Percentiles rank a stretch among this genome's conserved stretches.
Evolutionary conservation across 1,140 invertebrate genomes (phyloP).

Genomic region (Apis dorsata): DNA sequence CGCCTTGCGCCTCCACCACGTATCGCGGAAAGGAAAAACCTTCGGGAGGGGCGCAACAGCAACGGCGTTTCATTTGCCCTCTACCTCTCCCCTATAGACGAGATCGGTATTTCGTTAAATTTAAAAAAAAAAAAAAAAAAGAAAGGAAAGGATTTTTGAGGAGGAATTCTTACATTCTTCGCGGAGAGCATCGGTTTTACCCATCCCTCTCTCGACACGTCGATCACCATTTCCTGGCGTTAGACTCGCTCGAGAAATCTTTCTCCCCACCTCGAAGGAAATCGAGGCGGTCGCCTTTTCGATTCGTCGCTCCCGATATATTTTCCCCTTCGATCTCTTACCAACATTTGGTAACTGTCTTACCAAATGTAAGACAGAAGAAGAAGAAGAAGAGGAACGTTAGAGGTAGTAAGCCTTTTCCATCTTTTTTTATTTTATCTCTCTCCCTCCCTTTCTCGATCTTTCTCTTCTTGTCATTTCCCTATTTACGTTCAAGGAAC

Average conservation of each 20-base stretch:
- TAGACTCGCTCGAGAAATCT: constrained; percentile 34
- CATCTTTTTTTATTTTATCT: not conserved
- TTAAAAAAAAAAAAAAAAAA: not conserved
- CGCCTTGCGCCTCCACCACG: not conserved
- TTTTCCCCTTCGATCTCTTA: constrained; percentile 34
- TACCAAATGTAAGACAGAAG: not conserved
- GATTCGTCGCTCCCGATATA: constrained; percentile 53
- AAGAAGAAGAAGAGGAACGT: constrained; percentile 22
- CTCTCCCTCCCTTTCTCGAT: no score
- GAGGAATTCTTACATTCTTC: not conserved
- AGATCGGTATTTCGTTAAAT: not conserved
- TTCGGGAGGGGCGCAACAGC: not conserved
- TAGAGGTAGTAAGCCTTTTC: constrained; percentile 51
- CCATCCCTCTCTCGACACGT: not conserved
- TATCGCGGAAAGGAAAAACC: constrained; percentile 25
- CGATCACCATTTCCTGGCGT: constrained; percentile 22
- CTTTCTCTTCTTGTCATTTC: not conserved
- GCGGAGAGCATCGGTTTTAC: not conserved
- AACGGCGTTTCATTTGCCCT: not conserved
- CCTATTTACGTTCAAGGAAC: no score
- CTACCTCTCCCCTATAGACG: no score
- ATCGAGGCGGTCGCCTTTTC: constrained; percentile 44
- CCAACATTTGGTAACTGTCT: constrained; percentile 51
- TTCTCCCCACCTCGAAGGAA: constrained; percentile 7
- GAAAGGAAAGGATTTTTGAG: no score